Base-by-base conservation (phyloP, 2,888 invertebrate species). In the Caenorhabditis sp. region DNA sequence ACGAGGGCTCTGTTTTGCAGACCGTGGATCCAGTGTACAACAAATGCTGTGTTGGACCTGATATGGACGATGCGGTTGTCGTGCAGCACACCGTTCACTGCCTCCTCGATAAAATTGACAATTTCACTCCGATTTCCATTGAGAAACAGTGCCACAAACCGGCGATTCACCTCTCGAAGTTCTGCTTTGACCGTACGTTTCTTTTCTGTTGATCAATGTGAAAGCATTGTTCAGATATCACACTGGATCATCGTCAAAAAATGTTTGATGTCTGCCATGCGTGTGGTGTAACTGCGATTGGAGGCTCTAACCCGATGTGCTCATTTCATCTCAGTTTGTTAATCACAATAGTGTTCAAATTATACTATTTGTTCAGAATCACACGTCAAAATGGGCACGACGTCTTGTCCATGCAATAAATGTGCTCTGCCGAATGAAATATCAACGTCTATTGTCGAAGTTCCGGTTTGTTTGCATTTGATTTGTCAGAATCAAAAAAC, bases 141-240 rank as follows among this genome's bases (percentile, higher is more conserved):
- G 58, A 73, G 17, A 46, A 39, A 5, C 59, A 52, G 11, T 75
- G 74, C 55, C 5, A 15, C 4, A 50, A 50, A 2, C 20, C 62
- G 2, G 56, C 74, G 0, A 24, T 75, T n/a, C 53, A 20, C 2
- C 2, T 35, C n/a, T 41, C 30, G 11, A 45, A 39, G 8, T 71
- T 65, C 43, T 77, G 77, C 50, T 35, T 48, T 24, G 48, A 71
- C 2, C 77, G 76, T 76, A 3, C 41, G 76, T 55, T 55, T 55
- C 30, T 58, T n/a, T 15, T 3, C 11, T 22, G 15, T 9, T 24
- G 24, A 26, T 26, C 17, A 22, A n/a, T 32, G 11, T 4, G 37
- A 52, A 22, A 32, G 8, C 3, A 9, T 26, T 17, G 1, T 35
- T 53, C 66, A 76, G 76, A 77, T 13, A 56, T 77, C 17, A 30